phyloP scores from a whole-genome alignment of 2,113 vertebrate genomes.

The Neolamprologus fasciatus region DNA sequence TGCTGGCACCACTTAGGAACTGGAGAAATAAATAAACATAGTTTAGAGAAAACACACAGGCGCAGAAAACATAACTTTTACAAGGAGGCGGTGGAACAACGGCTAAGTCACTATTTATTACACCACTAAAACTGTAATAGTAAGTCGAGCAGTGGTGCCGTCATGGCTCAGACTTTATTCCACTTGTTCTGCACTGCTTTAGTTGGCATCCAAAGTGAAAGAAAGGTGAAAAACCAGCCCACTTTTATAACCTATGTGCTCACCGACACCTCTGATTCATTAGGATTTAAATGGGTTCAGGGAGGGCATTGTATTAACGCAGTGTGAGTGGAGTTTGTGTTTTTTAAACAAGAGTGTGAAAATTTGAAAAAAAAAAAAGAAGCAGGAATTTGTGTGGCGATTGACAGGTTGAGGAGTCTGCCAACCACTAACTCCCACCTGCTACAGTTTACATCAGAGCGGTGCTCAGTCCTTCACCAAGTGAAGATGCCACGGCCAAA shows the following conservation, averaged over 20 bases:
- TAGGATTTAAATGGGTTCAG: background rate
- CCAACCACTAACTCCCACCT: background rate
- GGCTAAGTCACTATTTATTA: constrained; percentile 40
- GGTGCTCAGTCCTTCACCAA: background rate
- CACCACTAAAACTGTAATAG: constrained; percentile 44
- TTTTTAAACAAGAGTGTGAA: background rate
- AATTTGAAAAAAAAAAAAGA: background rate
- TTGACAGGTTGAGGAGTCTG: constrained; percentile 16
- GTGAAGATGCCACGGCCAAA: background rate
- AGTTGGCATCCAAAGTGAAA: constrained; percentile 6
- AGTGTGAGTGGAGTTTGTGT: background rate
- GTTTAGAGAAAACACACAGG: background rate
- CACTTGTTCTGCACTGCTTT: constrained; percentile 1
- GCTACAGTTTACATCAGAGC: background rate
- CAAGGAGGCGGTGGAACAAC: background rate
- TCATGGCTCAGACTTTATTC: constrained; percentile 2
- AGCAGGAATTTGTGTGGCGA: background rate
- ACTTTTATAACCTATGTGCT: constrained; percentile 20
- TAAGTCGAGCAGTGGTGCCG: background rate
- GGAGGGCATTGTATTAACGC: background rate
- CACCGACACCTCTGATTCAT: constrained; percentile 17
- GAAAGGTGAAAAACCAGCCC: background rate
- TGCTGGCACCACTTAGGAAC: constrained; percentile 30
- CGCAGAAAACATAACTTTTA: constrained; percentile 21
- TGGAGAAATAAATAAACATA: constrained; percentile 35